Evolutionary conservation across 2,888 invertebrate species (phyloP).

Genomic region (Chrysolina americana): DNA sequence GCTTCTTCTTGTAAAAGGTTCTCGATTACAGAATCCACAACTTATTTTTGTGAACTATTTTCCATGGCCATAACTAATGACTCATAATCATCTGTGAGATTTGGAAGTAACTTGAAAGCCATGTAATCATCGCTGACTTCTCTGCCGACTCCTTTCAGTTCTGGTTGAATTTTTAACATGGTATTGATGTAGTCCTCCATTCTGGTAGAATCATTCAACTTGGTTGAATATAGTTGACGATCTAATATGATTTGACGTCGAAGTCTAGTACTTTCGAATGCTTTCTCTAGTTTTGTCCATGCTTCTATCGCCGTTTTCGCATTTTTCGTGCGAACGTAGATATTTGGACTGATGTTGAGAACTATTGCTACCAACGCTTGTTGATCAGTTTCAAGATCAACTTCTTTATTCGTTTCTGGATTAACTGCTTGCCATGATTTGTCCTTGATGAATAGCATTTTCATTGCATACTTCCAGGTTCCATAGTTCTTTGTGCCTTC

Average conservation of each 20-base stretch:
- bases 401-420: neutral
- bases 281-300: neutral
- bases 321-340: neutral
- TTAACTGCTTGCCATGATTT: no score
- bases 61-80: neutral
- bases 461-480: no score
- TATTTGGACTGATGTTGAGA: neutral
- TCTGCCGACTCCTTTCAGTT: neutral
- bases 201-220: no score
- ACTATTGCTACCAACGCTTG: neutral
- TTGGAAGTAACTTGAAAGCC: neutral
- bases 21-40: neutral
- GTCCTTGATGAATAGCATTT: no score
- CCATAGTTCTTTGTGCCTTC: no score
- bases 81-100: neutral
- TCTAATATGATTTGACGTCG: neutral
- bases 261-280: neutral
- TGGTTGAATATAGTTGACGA: no score
- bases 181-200: conserved; percentile 1
- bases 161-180: neutral
- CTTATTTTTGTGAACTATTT: neutral
- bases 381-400: neutral
- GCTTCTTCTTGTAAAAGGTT: neutral
- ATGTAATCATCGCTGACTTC: neutral
- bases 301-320: neutral